A percentile compares a stretch with the other conserved stretches of the same genome.
These are phyloP conservation scores for Vanessa cardui DNA, from an alignment of 2,888 invertebrate species.

Conservation along the genomic window DNA sequence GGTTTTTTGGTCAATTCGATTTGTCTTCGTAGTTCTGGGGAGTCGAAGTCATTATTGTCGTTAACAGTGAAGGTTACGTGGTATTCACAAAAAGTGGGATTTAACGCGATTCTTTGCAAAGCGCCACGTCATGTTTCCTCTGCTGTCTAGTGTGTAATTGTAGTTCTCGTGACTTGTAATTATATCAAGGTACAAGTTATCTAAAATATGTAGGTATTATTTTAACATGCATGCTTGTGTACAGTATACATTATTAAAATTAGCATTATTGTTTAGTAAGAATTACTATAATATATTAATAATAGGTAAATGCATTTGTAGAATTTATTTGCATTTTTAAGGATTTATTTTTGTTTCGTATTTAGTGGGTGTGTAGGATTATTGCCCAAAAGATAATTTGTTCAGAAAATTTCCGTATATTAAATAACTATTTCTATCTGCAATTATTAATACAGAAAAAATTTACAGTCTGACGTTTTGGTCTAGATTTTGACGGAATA, in stretches of 20 bases:
- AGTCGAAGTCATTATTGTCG: constrained; percentile 5
- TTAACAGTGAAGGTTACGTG: constrained; percentile 24
- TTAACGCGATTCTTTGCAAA: constrained; percentile 15
- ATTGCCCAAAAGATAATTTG: too few species aligned
- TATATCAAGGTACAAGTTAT: constrained; percentile 40
- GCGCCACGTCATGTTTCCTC: constrained; percentile 42
- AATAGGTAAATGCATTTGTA: too few species aligned
- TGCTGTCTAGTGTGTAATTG: constrained; percentile 37
- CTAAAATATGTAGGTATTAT: neutral
- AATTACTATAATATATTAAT: too few species aligned
- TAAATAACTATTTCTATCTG: too few species aligned
- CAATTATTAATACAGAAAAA: too few species aligned
- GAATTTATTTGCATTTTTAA: too few species aligned
- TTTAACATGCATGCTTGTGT: neutral
- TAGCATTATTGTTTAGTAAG: neutral
- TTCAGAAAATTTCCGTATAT: too few species aligned
- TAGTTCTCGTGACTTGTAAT: constrained; percentile 33
- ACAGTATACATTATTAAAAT: neutral
- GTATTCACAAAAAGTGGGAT: constrained; percentile 17
- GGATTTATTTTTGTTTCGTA: too few species aligned
- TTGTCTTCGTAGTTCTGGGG: neutral
- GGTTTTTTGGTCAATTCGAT: neutral
- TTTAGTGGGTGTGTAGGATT: too few species aligned
- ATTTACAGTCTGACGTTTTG: too few species aligned
- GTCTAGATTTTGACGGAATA: too few species aligned